Evolutionary conservation across 2,113 vertebrate species (phyloP), one percentile per base, ranked within the genome.

Genomic region (Zeus faber): DNA sequence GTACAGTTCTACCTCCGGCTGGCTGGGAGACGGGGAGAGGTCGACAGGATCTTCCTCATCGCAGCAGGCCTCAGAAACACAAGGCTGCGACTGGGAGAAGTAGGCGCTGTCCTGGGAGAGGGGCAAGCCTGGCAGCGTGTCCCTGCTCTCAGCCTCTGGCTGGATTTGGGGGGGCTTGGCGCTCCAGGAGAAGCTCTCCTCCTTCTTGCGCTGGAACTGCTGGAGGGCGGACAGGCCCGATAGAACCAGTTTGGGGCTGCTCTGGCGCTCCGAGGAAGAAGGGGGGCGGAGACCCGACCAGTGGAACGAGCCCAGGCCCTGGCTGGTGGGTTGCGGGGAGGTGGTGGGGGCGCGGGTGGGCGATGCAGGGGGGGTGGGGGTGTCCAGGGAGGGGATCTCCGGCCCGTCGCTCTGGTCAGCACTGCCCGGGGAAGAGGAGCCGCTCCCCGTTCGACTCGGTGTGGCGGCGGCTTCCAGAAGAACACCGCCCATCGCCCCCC

Each of bases 201-300:
- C 89, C 31, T 78, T 77, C 31, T 35, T 62, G 39, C 85, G 88
- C 2, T 76, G 79, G 73, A 91, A 92, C 53, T 73, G 84, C 47
- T 87, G 90, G 63, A 93, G 65, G n/a, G 51, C 21, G 0, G 54
- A 22, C 6, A 87, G 31, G 1, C 67, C 64, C 1, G 27, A 49
- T 24, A 65, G 49, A 11, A 37, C 22, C 54, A 23, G 68, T 67
- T 44, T 3, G 58, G 3, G 54, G 41, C 79, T 33, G 4, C 63
- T n/a, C n/a, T 0, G 56, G 48, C 44, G 1, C 50, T 13, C 74
- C 62, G 4, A 40, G 6, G 0, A 25, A n/a, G 10, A 52, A 1
- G 13, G 65, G 31, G 31, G 14, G 31, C 17, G 7, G 10, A 21
- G 18, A 50, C 70, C 76, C 16, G 91, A 84, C 91, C 90, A 90